These are phyloP conservation scores for Hirudinaria manillensis DNA, from an alignment of 2,888 invertebrate species.

Conservation along the genomic window DNA sequence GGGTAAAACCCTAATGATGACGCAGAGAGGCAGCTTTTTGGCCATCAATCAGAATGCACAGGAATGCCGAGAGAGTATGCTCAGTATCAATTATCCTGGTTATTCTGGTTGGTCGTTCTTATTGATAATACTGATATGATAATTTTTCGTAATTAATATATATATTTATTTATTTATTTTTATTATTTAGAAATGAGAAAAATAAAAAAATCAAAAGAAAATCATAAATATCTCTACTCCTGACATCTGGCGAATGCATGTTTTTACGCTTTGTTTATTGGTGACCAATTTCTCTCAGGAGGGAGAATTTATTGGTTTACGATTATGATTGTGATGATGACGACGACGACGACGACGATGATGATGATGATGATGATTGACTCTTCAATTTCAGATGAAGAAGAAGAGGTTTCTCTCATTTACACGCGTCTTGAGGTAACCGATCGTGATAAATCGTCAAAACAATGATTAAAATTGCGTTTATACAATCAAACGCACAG, in stretches of 20 bases:
- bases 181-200: slow-evolving; percentile 22
- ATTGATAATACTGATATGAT: no score
- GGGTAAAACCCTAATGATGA: slow-evolving; percentile 37
- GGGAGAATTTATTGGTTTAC: no score
- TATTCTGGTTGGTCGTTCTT: slow-evolving; percentile 32
- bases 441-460: no score
- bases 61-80: slow-evolving; percentile 39
- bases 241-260: no score
- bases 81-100: slow-evolving; percentile 39
- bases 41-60: slow-evolving; percentile 39
- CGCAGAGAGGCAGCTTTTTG: slow-evolving; percentile 39
- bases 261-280: no score
- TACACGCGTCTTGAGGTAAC: slow-evolving; percentile 57
- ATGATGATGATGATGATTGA: slow-evolving; percentile 12
- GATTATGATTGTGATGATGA: slow-evolving; percentile 4
- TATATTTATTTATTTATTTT: not conserved
- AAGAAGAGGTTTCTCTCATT: slow-evolving; percentile 56
- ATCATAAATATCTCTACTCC: no score
- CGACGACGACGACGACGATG: not conserved
- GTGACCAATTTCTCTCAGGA: no score
- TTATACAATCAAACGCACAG: slow-evolving; percentile 35
- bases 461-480: no score
- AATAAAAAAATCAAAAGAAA: slow-evolving; percentile 28
- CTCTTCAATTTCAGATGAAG: slow-evolving; percentile 32
- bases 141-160: no score